These are phyloP conservation scores for Gnathonemus longibarbis DNA, from an alignment of 2,113 vertebrate genomes.

Conservation along the genomic window DNA sequence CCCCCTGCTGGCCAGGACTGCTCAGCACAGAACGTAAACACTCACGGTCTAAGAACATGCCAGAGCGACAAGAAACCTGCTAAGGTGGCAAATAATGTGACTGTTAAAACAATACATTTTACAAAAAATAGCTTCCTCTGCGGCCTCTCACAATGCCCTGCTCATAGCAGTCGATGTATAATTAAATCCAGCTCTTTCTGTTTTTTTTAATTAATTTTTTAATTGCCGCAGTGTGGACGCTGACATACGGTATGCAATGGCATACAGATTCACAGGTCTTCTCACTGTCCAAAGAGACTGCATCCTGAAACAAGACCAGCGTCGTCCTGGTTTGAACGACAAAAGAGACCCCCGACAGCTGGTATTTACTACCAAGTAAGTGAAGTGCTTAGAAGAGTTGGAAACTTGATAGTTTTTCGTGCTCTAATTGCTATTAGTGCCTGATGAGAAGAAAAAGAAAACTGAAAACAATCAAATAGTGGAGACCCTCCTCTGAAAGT, in stretches of 20 bases:
- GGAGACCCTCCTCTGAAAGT: background rate
- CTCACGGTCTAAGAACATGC: background rate
- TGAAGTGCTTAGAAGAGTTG: constrained; percentile 48
- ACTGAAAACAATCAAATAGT: constrained; percentile 34
- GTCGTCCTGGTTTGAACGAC: constrained; percentile 49
- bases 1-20: background rate
- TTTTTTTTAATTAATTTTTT: background rate
- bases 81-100: background rate
- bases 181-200: background rate
- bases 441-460: constrained; percentile 28
- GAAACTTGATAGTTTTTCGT: constrained; percentile 42
- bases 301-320: constrained; percentile 47
- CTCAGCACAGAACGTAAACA: background rate
- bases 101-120: background rate
- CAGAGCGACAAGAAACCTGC: background rate
- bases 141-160: background rate
- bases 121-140: background rate
- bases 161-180: background rate
- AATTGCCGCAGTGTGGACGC: background rate
- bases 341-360: constrained; percentile 45
- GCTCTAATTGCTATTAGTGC: constrained; percentile 52
- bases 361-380: constrained; percentile 55
- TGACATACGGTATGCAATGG: background rate
- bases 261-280: background rate
- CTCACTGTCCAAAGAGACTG: constrained; percentile 42